Evolutionary conservation across 2,113 vertebrate species (phyloP), one percentile per base, ranked within the genome.

Genomic region (Phoenicopterus ruber): DNA sequence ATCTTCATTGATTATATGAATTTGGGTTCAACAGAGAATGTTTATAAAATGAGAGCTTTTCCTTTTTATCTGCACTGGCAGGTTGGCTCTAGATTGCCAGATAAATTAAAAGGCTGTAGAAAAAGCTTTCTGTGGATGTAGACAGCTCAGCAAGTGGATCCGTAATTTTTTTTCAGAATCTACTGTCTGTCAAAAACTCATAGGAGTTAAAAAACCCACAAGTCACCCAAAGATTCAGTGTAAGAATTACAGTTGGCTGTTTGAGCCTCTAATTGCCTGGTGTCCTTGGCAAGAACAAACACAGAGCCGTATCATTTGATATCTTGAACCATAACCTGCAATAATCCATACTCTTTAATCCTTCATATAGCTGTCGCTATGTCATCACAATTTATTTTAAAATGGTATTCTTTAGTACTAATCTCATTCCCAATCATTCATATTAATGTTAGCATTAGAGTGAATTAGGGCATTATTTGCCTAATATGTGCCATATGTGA

Each of bases 371-470:
- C 95, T 96, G 95, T 63, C 3, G 11, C 66, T 74, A 59, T 90
- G 92, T 96, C 92, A 95, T 24, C 86, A 65, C 84, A 78, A 79
- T 76, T 96, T 77, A 96, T 95, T 94, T 95, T 65, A 89, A 93
- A 96, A 65, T 67, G 77, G 46, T 88, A 47, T 49, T 91, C 93
- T 90, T 82, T 74, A 49, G 82, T n/a, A 34, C 93, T 97, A 96
- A 97, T 96, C 97, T 97, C 92, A 90, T 88, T 85, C 86, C 85
- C 88, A 94, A 93, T 89, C 66, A 47, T 96, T 95, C 91, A 94
- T 94, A 93, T 96, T 97, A 96, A 95, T 94, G 82, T 92, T 92
- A 97, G 93, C 90, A 88, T 96, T 97, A 96, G 82, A 47, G 95
- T 94, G 94, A 97, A 96, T 97, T 97, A 96, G 91, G 94, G 89